Evolutionary conservation across 2,797 vertebrate species (phyloP).

Genomic region (Spatula clypeata): DNA sequence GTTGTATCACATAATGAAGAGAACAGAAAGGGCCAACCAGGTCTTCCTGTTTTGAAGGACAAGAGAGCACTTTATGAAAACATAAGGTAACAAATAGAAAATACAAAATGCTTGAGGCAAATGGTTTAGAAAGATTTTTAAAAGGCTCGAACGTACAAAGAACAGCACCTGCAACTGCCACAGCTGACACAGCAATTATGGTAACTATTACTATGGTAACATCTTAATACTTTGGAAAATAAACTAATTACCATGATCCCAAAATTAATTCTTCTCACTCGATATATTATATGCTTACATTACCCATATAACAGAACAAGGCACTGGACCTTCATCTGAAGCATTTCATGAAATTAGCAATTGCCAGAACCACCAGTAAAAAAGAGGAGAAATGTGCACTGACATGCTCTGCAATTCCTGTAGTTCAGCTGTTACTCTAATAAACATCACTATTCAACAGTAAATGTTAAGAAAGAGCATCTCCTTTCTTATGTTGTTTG

Average conservation of each 20-base stretch:
- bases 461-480: neutral
- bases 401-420: accelerated
- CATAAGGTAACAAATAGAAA: neutral
- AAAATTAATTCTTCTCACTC: neutral
- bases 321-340: neutral
- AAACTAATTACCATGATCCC: neutral
- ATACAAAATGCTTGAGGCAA: conserved; percentile 5
- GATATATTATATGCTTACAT: neutral
- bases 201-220: neutral
- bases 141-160: neutral
- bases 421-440: neutral
- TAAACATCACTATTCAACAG: accelerated
- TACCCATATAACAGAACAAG: neutral
- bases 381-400: accelerated
- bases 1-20: neutral
- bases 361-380: neutral
- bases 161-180: neutral
- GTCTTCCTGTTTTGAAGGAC: conserved; percentile 30
- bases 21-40: neutral
- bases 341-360: neutral
- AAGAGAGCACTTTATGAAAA: conserved; percentile 4
- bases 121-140: neutral
- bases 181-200: neutral
- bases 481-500: neutral
- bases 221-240: neutral